phyloP scores from a whole-genome alignment of 2,888 invertebrate genomes.

The Phytoseiulus persimilis region DNA sequence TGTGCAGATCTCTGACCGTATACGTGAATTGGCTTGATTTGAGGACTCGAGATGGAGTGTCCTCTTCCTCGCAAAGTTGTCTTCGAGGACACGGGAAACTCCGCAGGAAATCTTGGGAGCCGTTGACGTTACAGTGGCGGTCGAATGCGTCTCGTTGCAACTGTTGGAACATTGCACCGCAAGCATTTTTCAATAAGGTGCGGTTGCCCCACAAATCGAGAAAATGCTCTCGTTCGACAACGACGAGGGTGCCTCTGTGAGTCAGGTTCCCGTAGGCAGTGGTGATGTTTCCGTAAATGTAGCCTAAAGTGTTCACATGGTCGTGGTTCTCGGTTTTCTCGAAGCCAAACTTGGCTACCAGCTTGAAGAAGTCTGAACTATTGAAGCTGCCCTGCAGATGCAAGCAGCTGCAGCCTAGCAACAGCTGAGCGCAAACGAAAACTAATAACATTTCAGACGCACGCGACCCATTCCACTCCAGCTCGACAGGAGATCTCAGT shows the following conservation, averaged over 20 bases:
- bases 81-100: slow-evolving; percentile 72
- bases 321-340: slow-evolving; percentile 85
- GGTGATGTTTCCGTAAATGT: slow-evolving; percentile 90
- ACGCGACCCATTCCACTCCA: not conserved
- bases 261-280: slow-evolving; percentile 59
- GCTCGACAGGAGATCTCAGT: not conserved
- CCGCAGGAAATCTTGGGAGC: slow-evolving; percentile 68
- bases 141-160: slow-evolving; percentile 75
- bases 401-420: not conserved
- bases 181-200: slow-evolving; percentile 60
- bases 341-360: slow-evolving; percentile 88
- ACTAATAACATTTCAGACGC: not conserved
- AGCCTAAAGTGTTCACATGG: slow-evolving; percentile 77
- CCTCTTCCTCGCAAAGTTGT: slow-evolving; percentile 74
- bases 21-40: slow-evolving; percentile 86
- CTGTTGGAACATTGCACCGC: slow-evolving; percentile 74
- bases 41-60: slow-evolving; percentile 72
- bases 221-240: slow-evolving; percentile 77
- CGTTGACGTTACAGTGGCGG: slow-evolving; percentile 66
- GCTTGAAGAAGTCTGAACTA: slow-evolving; percentile 59
- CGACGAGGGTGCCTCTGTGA: slow-evolving; percentile 64
- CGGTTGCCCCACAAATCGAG: slow-evolving; percentile 79
- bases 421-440: not conserved
- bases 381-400: slow-evolving; percentile 25
- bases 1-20: slow-evolving; percentile 74